Evolutionary conservation across 1,140 invertebrate genomes (phyloP).

Genomic region (Pissodes strobi): DNA sequence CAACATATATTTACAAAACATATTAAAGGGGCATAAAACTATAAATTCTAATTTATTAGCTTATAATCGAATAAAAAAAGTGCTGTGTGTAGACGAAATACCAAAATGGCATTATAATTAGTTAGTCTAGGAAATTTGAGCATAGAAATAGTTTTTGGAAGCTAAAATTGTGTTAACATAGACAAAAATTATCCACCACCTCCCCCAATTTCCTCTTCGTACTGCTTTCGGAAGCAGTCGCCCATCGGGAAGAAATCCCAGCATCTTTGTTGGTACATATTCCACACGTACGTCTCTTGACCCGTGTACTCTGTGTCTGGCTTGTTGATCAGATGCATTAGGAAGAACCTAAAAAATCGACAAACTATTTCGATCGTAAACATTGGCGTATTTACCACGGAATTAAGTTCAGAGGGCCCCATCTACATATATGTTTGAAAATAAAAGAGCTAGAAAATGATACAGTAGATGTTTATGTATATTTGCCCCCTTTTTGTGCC

Average conservation of each 20-base stretch:
- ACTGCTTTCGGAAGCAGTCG: constrained; percentile 99
- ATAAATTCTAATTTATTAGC: neutral
- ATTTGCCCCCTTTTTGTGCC: too few species aligned
- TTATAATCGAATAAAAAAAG: neutral
- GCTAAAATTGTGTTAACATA: neutral
- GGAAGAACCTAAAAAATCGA: constrained; percentile 83
- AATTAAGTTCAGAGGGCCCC: too few species aligned
- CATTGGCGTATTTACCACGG: too few species aligned
- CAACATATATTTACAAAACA: constrained; percentile 9
- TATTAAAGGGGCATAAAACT: neutral
- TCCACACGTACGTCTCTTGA: constrained; percentile 99
- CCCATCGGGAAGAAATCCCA: constrained; percentile 99
- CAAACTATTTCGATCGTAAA: too few species aligned
- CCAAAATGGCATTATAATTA: neutral
- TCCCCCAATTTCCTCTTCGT: constrained; percentile 84
- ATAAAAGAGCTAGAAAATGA: constrained; percentile 11
- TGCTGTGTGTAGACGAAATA: neutral
- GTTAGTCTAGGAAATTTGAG: constrained; percentile 20
- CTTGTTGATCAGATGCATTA: constrained; percentile 99
- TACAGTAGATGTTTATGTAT: too few species aligned
- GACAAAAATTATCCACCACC: constrained; percentile 55
- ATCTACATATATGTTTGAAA: too few species aligned
- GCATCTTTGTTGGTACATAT: constrained; percentile 97
- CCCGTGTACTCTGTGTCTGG: constrained; percentile 99
- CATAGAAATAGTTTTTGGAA: constrained; percentile 7